Evolutionary conservation across 2,113 vertebrate species (phyloP), one percentile per base, ranked within the genome.

Genomic region (Microcebus murinus): DNA sequence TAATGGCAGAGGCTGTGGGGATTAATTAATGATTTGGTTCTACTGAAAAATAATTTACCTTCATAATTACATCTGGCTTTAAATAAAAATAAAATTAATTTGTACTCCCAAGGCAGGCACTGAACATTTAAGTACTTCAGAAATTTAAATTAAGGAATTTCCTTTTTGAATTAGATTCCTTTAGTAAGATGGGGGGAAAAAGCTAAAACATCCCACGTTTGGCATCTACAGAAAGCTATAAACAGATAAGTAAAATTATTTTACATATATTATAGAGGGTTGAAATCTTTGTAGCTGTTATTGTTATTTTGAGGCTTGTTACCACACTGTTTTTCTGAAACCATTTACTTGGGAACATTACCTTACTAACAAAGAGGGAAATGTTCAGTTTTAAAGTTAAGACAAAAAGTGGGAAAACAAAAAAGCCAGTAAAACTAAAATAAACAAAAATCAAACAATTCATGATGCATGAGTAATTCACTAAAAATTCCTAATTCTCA

Each of bases 101-200:
- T 70, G 57, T 73, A 74, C 4, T 67, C 65, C 50, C 39, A 80
- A 95, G 80, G 21, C 5, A 92, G 70, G 25, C 34, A 39, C 13
- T 87, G 29, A 90, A 94, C 7, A 77, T n/a, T n/a, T 88, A 83
- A 80, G 48, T 15, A 77, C 65, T 84, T 87, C 8, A 88, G 39
- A 93, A 90, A 95, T 83, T 82, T 79, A 55, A 81, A 90, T 89
- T 88, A 91, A 77, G 57, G 14, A 67, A 90, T 85, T 96, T 91
- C 59, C 55, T 74, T 88, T 92, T 79, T 95, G 57, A 76, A 74
- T 76, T 65, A 67, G 15, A 96, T 81, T 91, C 34, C 71, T 95
- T 91, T 70, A 73, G 42, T 55, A 90, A 96, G 29, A 27, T 61
- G 23, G 25, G 25, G 27, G 20, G 12, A 9, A 25, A 34, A 17